Conservation (phyloP, 2,797 vertebrate genomes). For the Allobates femoralis region DNA sequence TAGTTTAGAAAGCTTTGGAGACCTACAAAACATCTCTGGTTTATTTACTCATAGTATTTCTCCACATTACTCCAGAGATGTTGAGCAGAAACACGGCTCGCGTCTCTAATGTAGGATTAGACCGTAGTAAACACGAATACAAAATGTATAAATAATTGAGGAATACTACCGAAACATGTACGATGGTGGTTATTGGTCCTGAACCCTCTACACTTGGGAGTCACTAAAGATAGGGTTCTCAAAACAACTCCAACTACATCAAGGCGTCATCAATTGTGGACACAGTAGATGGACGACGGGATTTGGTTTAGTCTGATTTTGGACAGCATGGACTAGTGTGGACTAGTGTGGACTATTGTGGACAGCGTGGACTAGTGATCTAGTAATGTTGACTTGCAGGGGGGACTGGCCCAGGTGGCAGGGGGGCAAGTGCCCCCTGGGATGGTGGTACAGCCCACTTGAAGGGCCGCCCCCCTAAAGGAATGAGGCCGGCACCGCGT, state of each 20-base stretch:
- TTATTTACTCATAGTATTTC: constrained; percentile 17
- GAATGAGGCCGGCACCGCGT: no score
- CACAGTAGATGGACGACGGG: neutral
- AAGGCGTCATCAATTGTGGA: neutral
- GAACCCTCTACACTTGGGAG: neutral
- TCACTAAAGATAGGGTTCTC: neutral
- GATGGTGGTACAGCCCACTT: no score
- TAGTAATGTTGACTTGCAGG: no score
- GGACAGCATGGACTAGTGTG: no score
- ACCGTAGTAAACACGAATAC: neutral
- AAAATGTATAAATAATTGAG: neutral
- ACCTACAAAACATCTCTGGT: constrained; percentile 49
- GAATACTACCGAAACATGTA: neutral
- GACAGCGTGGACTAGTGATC: no score
- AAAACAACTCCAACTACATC: neutral
- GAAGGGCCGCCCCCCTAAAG: no score
- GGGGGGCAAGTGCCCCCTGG: no score
- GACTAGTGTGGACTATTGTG: no score
- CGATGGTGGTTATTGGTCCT: neutral
- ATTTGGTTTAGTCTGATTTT: no score
- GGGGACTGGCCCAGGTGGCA: no score
- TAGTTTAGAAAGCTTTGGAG: constrained; percentile 51
- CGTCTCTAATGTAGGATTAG: neutral
- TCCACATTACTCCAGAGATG: neutral
- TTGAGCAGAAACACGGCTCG: neutral